Evolutionary conservation across 2,888 invertebrate species (phyloP).

Genomic region (Meloe dianella): DNA sequence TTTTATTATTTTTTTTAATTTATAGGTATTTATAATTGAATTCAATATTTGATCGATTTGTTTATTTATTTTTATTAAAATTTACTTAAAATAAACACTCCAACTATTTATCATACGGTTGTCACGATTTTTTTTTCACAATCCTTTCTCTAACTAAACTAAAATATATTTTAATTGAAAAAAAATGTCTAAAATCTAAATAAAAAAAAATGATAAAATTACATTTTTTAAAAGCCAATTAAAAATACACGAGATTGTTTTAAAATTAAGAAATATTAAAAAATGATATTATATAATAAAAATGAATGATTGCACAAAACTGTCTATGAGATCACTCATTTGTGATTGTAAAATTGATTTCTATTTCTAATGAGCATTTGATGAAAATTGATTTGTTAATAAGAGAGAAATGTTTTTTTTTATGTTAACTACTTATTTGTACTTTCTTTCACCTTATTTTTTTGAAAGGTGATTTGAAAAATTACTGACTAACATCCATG

Average conservation of each 20-base stretch:
- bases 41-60: slow-evolving; percentile 21
- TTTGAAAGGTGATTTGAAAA: not conserved
- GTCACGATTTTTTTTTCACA: not conserved
- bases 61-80: slow-evolving; percentile 10
- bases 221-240: no score
- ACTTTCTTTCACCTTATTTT: not conserved
- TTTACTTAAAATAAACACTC: slow-evolving; percentile 3
- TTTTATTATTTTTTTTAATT: slow-evolving; percentile 40
- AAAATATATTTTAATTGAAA: no score
- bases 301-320: not conserved
- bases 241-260: not conserved
- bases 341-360: not conserved
- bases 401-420: not conserved
- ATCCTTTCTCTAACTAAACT: not conserved
- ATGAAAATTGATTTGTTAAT: not conserved
- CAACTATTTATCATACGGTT: not conserved
- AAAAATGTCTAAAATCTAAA: not conserved
- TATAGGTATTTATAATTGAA: slow-evolving; percentile 43
- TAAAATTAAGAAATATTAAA: no score
- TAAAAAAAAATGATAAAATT: no score
- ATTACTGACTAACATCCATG: not conserved
- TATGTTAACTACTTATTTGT: not conserved
- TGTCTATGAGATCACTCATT: not conserved
- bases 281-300: not conserved
- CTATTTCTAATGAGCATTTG: not conserved